Evolutionary conservation across 2,113 vertebrate species (phyloP).

Genomic region (Hypanus sabinus): DNA sequence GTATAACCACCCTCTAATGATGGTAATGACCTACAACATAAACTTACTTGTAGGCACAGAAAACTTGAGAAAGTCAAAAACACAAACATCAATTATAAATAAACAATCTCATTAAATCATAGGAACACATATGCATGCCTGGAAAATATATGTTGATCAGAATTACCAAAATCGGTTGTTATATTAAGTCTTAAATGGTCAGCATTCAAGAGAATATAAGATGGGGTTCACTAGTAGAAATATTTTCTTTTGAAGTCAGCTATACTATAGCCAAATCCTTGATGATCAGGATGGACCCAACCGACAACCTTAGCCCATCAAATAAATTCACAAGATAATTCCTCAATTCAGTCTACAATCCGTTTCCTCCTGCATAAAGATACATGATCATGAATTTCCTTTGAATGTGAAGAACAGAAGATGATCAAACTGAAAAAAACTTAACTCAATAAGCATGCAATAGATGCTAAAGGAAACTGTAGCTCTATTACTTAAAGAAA

Average conservation of each 20-base stretch:
- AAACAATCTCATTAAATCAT: background rate
- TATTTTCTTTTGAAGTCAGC: background rate
- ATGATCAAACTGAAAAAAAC: background rate
- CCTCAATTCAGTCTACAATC: background rate
- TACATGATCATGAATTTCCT: background rate
- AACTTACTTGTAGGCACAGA: background rate
- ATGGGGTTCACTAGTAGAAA: background rate
- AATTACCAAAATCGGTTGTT: background rate
- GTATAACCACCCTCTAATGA: background rate
- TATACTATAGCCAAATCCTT: background rate
- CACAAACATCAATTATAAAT: background rate
- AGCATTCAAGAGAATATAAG: too few relatives aligned
- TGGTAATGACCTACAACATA: background rate
- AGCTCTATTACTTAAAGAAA: too few relatives aligned
- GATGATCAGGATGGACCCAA: too few relatives aligned
- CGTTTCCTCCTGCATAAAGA: background rate
- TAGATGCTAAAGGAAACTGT: too few relatives aligned
- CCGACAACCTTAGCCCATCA: background rate
- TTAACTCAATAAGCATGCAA: too few relatives aligned
- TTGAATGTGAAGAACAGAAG: background rate
- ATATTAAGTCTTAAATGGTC: background rate
- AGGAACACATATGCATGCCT: background rate
- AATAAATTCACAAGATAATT: background rate
- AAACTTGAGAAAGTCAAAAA: background rate
- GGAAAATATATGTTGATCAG: background rate